Percentiles rank a stretch among this genome's conserved stretches.
Conservation (phyloP, 2,113 vertebrate species). For the Chauna torquata region DNA sequence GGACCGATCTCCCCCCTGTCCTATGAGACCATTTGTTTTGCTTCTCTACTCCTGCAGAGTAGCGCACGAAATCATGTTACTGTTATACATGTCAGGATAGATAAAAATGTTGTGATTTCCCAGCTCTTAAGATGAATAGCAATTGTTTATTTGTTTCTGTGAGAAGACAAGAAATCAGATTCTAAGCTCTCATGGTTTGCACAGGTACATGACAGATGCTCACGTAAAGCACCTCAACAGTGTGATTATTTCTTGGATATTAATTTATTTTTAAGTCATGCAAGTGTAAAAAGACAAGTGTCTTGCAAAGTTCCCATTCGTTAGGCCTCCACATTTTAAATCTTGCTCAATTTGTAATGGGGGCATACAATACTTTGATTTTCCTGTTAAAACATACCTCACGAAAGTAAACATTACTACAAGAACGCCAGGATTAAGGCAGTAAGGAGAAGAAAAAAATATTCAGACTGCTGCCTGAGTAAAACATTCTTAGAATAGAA, state of each 20-base stretch:
- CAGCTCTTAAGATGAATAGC: neutral
- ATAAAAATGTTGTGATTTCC: fast-evolving
- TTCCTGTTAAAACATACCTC: neutral
- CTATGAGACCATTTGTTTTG: fast-evolving
- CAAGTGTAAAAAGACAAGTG: neutral
- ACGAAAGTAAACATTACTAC: neutral
- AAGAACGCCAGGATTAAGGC: neutral
- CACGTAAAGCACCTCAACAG: neutral
- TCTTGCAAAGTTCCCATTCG: neutral
- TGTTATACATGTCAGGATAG: neutral
- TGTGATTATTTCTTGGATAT: neutral
- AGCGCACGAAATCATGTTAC: fast-evolving
- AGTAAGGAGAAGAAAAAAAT: neutral
- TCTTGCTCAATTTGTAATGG: neutral
- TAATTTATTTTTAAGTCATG: neutral
- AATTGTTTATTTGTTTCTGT: neutral
- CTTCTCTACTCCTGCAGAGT: neutral
- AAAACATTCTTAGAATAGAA: neutral
- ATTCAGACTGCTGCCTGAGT: neutral
- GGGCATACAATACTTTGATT: neutral
- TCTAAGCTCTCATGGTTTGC: neutral
- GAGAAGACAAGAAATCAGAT: neutral
- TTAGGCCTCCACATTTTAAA: neutral
- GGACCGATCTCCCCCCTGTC: neutral
- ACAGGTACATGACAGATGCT: neutral